These are phyloP conservation scores for Agelaius phoeniceus DNA, from an alignment of 2,113 vertebrate species.

Conservation along the genomic window DNA sequence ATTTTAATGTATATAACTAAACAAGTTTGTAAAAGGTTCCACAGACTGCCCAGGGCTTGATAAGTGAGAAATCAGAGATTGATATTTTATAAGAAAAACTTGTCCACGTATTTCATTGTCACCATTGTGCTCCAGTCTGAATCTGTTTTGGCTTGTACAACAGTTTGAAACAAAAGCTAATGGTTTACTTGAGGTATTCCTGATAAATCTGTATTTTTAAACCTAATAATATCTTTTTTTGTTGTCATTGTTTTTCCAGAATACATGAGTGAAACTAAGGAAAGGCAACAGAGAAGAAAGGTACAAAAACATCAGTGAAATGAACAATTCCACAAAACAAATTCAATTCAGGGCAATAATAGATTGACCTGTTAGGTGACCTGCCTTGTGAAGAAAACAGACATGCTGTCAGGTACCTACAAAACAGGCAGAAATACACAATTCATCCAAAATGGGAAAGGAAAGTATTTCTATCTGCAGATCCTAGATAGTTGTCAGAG, in stretches of 20 bases:
- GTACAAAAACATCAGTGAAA: neutral
- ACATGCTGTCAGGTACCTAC: neutral
- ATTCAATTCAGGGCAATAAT: neutral
- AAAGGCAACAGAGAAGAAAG: neutral
- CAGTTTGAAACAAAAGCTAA: neutral
- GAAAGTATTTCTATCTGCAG: neutral
- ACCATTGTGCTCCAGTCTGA: neutral
- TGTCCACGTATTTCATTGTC: neutral
- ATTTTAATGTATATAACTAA: neutral
- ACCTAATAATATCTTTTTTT: neutral
- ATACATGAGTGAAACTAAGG: neutral
- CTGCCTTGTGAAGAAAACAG: neutral
- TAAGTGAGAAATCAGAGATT: neutral
- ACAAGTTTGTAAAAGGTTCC: neutral
- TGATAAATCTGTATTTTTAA: neutral
- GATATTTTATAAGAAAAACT: neutral
- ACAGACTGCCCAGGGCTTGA: neutral
- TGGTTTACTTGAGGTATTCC: neutral
- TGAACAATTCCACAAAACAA: neutral
- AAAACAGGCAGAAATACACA: neutral
- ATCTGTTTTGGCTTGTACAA: neutral
- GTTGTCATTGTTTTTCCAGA: neutral
- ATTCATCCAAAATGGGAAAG: neutral
- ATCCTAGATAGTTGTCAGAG: neutral
- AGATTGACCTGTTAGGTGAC: neutral